A percentile compares a stretch with the other conserved stretches of the same genome.
phyloP scores from a whole-genome alignment of 1,140 invertebrate genomes.

The Amyelois transitella region DNA sequence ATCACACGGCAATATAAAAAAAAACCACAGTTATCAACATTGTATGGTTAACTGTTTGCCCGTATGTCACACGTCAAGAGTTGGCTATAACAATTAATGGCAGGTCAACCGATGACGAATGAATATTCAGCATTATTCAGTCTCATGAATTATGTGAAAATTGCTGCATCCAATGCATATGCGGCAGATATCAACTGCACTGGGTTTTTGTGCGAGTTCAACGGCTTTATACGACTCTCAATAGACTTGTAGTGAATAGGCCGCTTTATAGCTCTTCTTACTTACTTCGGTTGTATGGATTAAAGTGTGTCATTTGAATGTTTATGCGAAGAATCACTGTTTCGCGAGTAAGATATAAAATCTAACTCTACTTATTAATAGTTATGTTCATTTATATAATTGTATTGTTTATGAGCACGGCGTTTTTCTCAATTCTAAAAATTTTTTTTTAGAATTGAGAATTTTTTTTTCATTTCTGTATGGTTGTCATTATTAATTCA shows the following conservation, averaged over 20 bases:
- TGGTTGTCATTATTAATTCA: too few relatives aligned
- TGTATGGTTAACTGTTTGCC: not conserved
- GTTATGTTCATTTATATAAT: too few relatives aligned
- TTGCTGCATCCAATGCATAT: constrained; percentile 53
- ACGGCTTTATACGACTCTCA: constrained; percentile 32
- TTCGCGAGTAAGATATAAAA: too few relatives aligned
- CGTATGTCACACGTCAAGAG: constrained; percentile 29
- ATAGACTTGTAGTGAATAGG: not conserved
- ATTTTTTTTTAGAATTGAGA: too few relatives aligned
- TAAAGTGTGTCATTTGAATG: too few relatives aligned
- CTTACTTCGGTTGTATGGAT: too few relatives aligned
- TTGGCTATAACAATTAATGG: constrained; percentile 66
- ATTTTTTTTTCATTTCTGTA: too few relatives aligned
- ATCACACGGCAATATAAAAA: too few relatives aligned
- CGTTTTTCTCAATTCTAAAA: too few relatives aligned
- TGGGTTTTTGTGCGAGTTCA: constrained; percentile 45
- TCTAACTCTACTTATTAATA: too few relatives aligned
- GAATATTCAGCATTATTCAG: constrained; percentile 70
- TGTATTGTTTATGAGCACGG: too few relatives aligned
- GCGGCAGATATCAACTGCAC: constrained; percentile 38
- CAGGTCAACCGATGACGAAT: constrained; percentile 53
- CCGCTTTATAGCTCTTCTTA: not conserved
- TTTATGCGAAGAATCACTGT: too few relatives aligned
- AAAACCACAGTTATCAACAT: not conserved
- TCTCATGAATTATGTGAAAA: constrained; percentile 65